Evolutionary conservation across 2,113 vertebrate genomes (phyloP), one percentile per base, ranked within the genome.

Genomic region (Oryzias javanicus): DNA sequence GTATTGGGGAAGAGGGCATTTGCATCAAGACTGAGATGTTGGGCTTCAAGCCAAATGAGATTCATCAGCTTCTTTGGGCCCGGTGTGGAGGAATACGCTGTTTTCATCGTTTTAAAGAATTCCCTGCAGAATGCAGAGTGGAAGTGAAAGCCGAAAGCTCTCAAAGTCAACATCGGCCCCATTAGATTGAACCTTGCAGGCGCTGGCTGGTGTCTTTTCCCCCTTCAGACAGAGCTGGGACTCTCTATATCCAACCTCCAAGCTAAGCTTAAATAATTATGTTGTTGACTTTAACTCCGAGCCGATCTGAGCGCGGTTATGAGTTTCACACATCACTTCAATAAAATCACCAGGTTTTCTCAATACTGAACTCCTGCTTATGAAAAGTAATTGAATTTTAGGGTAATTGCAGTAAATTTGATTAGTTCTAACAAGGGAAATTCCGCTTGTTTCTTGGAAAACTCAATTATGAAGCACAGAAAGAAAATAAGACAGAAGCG

Each of bases 41-140:
- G 8, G 35, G 35, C 35, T 35, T 35, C 35, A 35, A 35, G 35
- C 35, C 35, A 35, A 35, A 35, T 35, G 35, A 35, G 35, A 35
- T 35, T 35, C 35, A 35, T 35, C 35, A 12, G 8, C 35, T 12
- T 12, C 35, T 35, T 20, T 29, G 41, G 35, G 14, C 41, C 19
- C 48, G 14, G 19, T 1, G 44, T 25, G 49, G 52, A 62, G 49
- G 8, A 62, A 62, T 29, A 10, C 22, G 60, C 60, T 18, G 41
- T 62, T 52, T 62, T 20, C 22, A 35, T 45, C 35, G 18, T 46
- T 29, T 63, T 4, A 63, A 22, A 35, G 49, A 46, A 19, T 20
- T 29, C 44, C 42, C 49, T 29, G 42, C 25, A 25, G 29, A 44
- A 15, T 40, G 5, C 60, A 7, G 42, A 46, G 49, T 0, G 4